Evolutionary conservation across 2,113 vertebrate species (phyloP), one percentile per base, ranked within the genome.

Genomic region (Marmota monax): DNA sequence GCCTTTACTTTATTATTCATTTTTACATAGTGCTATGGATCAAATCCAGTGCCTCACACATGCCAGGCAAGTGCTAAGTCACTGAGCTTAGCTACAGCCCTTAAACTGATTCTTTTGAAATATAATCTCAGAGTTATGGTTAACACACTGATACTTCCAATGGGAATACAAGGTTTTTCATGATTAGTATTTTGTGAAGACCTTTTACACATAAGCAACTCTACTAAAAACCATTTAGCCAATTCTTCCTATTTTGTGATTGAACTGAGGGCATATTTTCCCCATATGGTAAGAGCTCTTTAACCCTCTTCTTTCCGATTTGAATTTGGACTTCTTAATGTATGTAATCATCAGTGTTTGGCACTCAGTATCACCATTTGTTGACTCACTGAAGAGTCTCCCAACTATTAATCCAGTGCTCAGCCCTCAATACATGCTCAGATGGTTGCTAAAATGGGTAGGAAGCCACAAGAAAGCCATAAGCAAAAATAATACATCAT

Each of bases 401-500:
- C 34, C 72, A 94, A 88, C 23, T 74, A 76, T 25, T 58, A 74
- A 77, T 58, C 39, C 32, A 53, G 27, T 72, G 20, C 12, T 12
- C 5, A 32, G 80, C 45, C 92, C 17, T 80, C 16, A 83, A 76
- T 4, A 86, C 18, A 48, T 34, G 67, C 25, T 93, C 58, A 94
- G 11, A 53, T 45, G 51, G 76, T 16, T 82, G 45, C 32, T 90
- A 58, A 83, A 63, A 82, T 51, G 48, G 45, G 45, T 82, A 27
- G 37, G 78, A 84, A 92, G 70, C 25, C 83, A 69, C n/a, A 56
- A 56, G 77, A 4, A 84, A 90, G 92, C 3, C 9, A 84, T 27
- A 87, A 96, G 3, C 22, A 42, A 83, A 94, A 56, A 76, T 23
- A 91, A 94, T 83, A 92, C 84, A 97, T 90, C 93, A 97, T 98